Evolutionary conservation across 2,113 vertebrate genomes (phyloP), one percentile per base, ranked within the genome.

Genomic region (Dicentrarchus labrax): DNA sequence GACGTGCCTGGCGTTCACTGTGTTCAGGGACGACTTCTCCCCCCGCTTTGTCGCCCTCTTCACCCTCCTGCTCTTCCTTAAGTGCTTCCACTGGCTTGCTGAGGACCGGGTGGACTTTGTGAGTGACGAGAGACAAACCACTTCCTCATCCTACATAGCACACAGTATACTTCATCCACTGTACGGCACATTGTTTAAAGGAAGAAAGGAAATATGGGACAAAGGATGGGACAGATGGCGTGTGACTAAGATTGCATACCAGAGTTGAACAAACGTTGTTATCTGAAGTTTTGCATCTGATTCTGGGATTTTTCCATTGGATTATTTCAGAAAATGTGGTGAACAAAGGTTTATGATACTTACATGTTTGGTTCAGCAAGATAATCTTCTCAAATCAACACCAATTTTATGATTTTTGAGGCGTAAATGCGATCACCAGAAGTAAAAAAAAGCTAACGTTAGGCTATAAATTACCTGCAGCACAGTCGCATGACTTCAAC

Each of bases 31-130:
- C 0, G 98, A 99, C 88, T 99, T 99, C 94, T 99, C 98, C 59
- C 98, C 98, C 0, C 97, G 98, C 39, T 99, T 99, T 6, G 98
- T 99, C 0, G 98, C 97, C 0, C 98, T 99, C 77, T 99, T 99
- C 93, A 99, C 98, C 19, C 97, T 99, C 78, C 96, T 99, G 3
- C 96, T 99, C 85, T 99, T 99, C 94, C 97, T 99, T 76, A 99
- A 99, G 92, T 99, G 98, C 93, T 99, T 99, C 86, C 98, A 99
- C 78, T 99, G 98, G 98, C 88, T 99, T 93, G 97, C 98, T 0
- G 98, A 99, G 90, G 98, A 99, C 90, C 94, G 98, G 0, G 98
- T 99, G 88, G 98, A 99, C 75, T 99, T 98, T 91, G 98, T 99
- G 91, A 97, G 98, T 94, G 41, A 90, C 22, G 60, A 85, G 13